phyloP scores from a whole-genome alignment of 2,888 invertebrate genomes.

The Mythimna lalbum region DNA sequence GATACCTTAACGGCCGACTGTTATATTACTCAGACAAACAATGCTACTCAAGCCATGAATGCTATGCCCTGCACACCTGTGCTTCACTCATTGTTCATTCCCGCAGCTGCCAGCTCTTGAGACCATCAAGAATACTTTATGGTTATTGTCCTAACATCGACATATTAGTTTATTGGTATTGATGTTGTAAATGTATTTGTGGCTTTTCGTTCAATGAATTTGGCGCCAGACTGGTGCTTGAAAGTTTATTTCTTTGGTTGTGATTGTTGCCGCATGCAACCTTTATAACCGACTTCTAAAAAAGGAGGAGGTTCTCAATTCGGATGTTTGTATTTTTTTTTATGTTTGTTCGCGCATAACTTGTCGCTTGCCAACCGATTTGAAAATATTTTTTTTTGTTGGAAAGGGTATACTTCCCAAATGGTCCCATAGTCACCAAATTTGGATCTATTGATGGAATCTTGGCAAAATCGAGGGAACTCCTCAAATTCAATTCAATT shows the following conservation, averaged over 20 bases:
- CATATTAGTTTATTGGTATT: conserved; percentile 35
- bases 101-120: conserved; percentile 47
- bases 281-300: too few relatives aligned
- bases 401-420: too few relatives aligned
- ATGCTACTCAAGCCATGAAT: conserved; percentile 37
- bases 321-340: too few relatives aligned
- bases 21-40: conserved; percentile 46
- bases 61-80: conserved; percentile 47
- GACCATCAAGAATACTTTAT: conserved; percentile 38
- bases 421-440: too few relatives aligned
- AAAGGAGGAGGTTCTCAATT: too few relatives aligned
- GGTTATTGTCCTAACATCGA: conserved; percentile 34
- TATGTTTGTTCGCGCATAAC: too few relatives aligned
- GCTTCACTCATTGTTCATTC: conserved; percentile 43
- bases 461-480: too few relatives aligned
- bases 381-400: too few relatives aligned
- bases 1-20: not conserved
- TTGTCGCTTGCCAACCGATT: too few relatives aligned
- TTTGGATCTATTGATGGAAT: too few relatives aligned
- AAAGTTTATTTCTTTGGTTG: conserved; percentile 7
- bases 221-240: conserved; percentile 26
- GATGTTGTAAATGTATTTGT: conserved; percentile 19
- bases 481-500: too few relatives aligned
- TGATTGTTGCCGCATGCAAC: too few relatives aligned
- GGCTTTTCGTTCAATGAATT: not conserved